Base-by-base conservation (phyloP, 2,888 invertebrate species). In the Pardosa pseudoannulata region DNA sequence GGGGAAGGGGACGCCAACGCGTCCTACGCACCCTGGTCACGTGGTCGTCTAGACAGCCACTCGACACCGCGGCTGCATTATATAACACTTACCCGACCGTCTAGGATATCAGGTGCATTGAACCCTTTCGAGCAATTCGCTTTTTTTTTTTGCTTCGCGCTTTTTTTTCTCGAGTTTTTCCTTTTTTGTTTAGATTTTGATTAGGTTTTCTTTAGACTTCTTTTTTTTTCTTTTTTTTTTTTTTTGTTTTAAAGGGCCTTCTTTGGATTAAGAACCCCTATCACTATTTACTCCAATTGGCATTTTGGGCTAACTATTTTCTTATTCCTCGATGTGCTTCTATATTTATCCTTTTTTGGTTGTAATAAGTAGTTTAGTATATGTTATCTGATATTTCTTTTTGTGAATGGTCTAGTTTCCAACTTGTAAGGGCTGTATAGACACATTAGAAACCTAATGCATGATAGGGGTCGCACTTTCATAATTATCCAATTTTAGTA, bases 1-100 rank as follows among this genome's bases (percentile, higher is more conserved):
- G 31, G 75, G 16, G 56, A 62, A 19, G 2, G 71, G 16, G 46
- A 41, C 31, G 73, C 29, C 29, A 32, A 36, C 56, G 29, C 72
- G 71, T 71, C 76, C 76, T 72, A 76, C 76, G 82, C 82, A 82
- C 71, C 82, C 82, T 72, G 16, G 67, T 83, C 83, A 83, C 83
- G 83, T 83, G 83, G 27, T 73, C 83, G 83, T 83, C 83, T 83
- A 83, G 83, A 83, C 83, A 73, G 36, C 56, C 78, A 78, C 83
- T 83, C 83, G 72, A 83, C 83, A 72, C 46, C 32, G 19, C 28
- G 67, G 72, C 72, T 65, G 71, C 50, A 68, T 78, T 78, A 78
- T 78, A 78, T 83, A 78, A 78, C 46, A 67, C 70, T 41, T 39
- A 67, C 68, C 74, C 82, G 39, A 36, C 65, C 72, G 72, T 83